Evolutionary conservation across 2,797 vertebrate species (phyloP), one percentile per base, ranked within the genome.

Genomic region (Steatocranus sp.): DNA sequence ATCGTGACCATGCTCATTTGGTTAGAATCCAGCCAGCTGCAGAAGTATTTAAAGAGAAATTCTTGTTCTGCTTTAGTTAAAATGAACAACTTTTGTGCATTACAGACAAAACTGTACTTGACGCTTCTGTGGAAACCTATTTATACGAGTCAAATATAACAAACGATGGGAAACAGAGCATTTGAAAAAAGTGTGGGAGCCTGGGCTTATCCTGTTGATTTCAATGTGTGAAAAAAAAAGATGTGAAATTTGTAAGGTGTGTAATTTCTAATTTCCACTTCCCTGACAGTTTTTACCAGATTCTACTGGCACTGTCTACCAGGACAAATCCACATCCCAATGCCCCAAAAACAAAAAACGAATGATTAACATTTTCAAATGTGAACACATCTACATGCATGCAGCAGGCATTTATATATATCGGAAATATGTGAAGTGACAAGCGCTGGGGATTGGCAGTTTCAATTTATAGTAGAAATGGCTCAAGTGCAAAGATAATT

Each of bases 261-360:
- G 81, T 80, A 38, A 91, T 86, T 84, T 83, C 83, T 80, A 27
- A 91, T 86, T 86, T 83, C 82, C 74, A 83, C 66, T 81, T 88
- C 15, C 12, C 43, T 76, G 32, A 76, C 84, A 77, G 77, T 15
- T 81, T 80, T 61, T 80, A 80, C 77, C 49, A 79, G 46, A 84
- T 82, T 81, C 78, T 20, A 75, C 38, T 74, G 48, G 53, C 32
- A 34, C 46, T 23, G 43, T 79, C 77, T 73, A 84, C 5, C 9
- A 54, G 74, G 70, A 78, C 61, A 83, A 25, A 36, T 79, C 76
- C 17, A 79, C 11, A 61, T 27, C 54, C 48, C 14, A 61, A 36
- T 3, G 8, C 14, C 9, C 14, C 63, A 43, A 25, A 25, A 17
- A 23, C 9, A 43, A 43, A 63, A 79, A 63, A 20, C 36, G 0